Evolutionary conservation across 2,888 invertebrate genomes (phyloP).

Genomic region (Xylota sylvarum): DNA sequence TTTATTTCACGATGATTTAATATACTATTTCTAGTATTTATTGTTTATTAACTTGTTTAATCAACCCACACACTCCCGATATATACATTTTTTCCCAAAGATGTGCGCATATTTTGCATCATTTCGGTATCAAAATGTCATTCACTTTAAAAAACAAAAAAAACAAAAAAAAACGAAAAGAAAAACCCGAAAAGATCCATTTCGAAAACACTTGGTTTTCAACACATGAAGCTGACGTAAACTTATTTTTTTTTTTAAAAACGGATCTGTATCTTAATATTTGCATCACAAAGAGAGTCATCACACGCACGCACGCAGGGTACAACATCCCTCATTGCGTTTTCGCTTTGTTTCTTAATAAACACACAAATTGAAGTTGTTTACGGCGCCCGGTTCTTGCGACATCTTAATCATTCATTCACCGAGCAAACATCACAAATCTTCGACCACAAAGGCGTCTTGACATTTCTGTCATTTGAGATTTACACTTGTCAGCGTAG

Average conservation of each 20-base stretch:
- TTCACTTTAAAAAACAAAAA: conserved; percentile 24
- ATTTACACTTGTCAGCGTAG: conserved; percentile 26
- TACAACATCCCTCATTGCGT: neutral
- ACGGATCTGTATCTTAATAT: neutral
- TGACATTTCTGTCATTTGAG: conserved; percentile 34
- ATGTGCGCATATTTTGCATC: conserved; percentile 37
- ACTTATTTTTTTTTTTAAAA: neutral
- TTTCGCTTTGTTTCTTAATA: conserved; percentile 13
- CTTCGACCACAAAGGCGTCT: conserved; percentile 14
- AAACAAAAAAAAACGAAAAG: neutral
- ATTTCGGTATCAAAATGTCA: conserved; percentile 33
- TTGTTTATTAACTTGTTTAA: conserved; percentile 24
- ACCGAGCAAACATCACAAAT: conserved; percentile 15
- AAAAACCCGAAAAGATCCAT: neutral
- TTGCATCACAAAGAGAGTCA: conserved; percentile 5
- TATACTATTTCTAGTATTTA: conserved; percentile 26
- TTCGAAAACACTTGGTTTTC: conserved; percentile 53
- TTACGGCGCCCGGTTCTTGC: neutral
- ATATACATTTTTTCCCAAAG: conserved; percentile 2
- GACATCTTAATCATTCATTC: conserved; percentile 49
- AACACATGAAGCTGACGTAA: conserved; percentile 25
- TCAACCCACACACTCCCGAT: conserved; percentile 30
- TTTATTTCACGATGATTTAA: conserved; percentile 26
- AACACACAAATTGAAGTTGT: conserved; percentile 10
- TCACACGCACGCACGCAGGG: neutral